Evolutionary conservation across 1,140 invertebrate species (phyloP).

Genomic region (Trypoxylus dichotomus): DNA sequence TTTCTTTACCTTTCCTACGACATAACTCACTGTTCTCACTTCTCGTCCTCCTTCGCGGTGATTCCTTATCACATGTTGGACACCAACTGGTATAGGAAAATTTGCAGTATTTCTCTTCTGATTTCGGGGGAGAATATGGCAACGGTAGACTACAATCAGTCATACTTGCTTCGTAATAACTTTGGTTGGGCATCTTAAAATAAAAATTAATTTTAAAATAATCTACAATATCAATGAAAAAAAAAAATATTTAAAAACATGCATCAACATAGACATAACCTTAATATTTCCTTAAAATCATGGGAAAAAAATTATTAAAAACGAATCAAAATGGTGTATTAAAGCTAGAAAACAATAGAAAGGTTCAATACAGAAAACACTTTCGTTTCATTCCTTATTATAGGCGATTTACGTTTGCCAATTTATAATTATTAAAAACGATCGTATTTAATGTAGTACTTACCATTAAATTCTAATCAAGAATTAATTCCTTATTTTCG

Average conservation of each 20-base stretch:
- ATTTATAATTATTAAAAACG: too few species aligned
- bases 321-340: background rate
- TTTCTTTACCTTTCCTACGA: conserved; percentile 41
- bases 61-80: conserved; percentile 48
- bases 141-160: background rate
- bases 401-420: too few species aligned
- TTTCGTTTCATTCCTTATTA: too few species aligned
- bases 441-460: background rate
- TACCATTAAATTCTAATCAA: background rate
- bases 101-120: conserved; percentile 34
- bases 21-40: conserved; percentile 49
- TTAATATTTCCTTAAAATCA: background rate
- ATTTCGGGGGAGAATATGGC: conserved; percentile 18
- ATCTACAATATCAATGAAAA: background rate
- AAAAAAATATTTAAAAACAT: background rate
- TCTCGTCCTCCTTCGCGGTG: conserved; percentile 44
- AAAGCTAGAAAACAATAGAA: too few species aligned
- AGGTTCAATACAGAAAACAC: too few species aligned
- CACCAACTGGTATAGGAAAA: conserved; percentile 47
- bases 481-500: background rate
- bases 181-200: conserved; percentile 27
- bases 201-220: background rate
- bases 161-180: conserved; percentile 2
- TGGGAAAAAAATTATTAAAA: background rate
- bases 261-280: background rate